Evolutionary conservation across 2,888 invertebrate genomes (phyloP), one percentile per base, ranked within the genome.

Genomic region (Hanleya hanleyi): DNA sequence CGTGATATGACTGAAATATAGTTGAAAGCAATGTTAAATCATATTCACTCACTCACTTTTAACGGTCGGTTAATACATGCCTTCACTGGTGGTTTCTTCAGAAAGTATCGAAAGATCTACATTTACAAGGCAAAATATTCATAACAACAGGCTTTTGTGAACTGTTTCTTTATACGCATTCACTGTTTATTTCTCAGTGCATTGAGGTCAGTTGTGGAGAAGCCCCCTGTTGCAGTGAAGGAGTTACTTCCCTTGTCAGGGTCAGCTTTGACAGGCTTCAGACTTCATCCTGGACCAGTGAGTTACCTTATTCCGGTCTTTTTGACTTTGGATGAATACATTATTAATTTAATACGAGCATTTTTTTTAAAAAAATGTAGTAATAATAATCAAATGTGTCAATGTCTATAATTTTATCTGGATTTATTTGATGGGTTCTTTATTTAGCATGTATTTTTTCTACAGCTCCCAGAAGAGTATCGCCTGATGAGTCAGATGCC

Each of bases 211-310:
- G 95, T 98, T 32, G 97, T 98, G 88, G 98, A 98, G 77, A 98
- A 98, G 90, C 96, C 97, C 32, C 91, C 91, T 12, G 97, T 98
- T 79, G 95, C 95, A 74, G 97, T 97, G 5, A 96, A 96, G 89
- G 98, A 98, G 90, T 92, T 98, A 80, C 90, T 96, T 83, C 96
- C 96, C 29, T 91, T 98, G 77, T 95, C 95, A 6, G 95, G 95
- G 89, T 94, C 96, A 72, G 96, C 97, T 91, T 92, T 98, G 81
- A 94, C 97, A 83, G 98, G 98, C 38, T 98, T 98, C 91, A 93
- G 98, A 77, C 92, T 98, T 81, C 98, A 98, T 91, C 97, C 98
- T 73, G 98, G 98, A 74, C 97, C 98, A 75, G 94, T 94, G 91
- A 91, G 92, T 90, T n/a, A n/a, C n/a, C n/a, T n/a, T n/a, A n/a